Evolutionary conservation across 2,797 vertebrate genomes (phyloP).

Genomic region (Enteromius treurensis): DNA sequence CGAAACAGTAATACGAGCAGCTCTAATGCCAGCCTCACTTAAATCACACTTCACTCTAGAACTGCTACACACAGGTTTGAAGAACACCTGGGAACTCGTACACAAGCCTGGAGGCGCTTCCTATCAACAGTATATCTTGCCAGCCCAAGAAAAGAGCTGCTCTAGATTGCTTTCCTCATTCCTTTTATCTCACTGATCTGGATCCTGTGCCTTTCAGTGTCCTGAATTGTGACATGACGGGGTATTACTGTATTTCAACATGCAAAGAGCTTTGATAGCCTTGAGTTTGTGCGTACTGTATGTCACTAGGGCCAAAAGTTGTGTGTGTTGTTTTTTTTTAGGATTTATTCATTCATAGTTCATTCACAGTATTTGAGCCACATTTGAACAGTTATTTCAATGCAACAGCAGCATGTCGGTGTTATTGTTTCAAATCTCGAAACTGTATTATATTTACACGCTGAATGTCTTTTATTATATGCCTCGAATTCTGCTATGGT

Average conservation of each 20-base stretch:
- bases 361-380: conserved; percentile 22
- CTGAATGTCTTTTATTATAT: conserved; percentile 53
- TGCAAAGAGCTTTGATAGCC: conserved; percentile 5
- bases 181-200: conserved; percentile 58
- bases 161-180: conserved; percentile 57
- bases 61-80: conserved; percentile 47
- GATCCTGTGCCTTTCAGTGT: conserved; percentile 76
- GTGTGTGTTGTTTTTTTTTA: conserved; percentile 11
- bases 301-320: conserved; percentile 19
- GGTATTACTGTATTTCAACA: conserved; percentile 12
- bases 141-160: conserved; percentile 46
- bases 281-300: neutral
- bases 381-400: conserved; percentile 20
- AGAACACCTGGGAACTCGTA: conserved; percentile 37
- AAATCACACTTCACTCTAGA: conserved; percentile 63
- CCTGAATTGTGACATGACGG: conserved; percentile 51
- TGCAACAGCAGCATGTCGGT: conserved; percentile 51
- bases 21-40: conserved; percentile 92
- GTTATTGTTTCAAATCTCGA: conserved; percentile 45
- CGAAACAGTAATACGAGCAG: conserved; percentile 93
- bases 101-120: conserved; percentile 15
- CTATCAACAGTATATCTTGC: conserved; percentile 11
- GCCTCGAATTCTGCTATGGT: conserved; percentile 46
- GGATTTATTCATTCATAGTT: conserved; percentile 54
- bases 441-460: conserved; percentile 49